These are phyloP conservation scores for Heliconius congener DNA, from an alignment of 1,140 invertebrate species.

Conservation along the genomic window DNA sequence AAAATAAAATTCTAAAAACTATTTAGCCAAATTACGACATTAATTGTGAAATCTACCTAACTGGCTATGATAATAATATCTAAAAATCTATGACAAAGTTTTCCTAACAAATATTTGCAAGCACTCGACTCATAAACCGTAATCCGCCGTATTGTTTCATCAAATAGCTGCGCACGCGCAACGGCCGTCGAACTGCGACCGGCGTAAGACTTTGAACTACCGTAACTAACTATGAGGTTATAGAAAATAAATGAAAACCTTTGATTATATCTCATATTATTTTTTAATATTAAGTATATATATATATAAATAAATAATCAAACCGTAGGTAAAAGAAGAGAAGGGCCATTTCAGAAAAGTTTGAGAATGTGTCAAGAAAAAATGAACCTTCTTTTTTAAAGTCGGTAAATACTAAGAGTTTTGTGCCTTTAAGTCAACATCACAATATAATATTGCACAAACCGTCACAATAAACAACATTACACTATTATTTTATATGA, in stretches of 20 bases:
- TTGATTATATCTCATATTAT: too few relatives aligned
- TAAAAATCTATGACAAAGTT: neutral
- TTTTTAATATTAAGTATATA: too few relatives aligned
- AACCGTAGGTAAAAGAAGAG: too few relatives aligned
- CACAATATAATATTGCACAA: constrained; percentile 30
- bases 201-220: constrained; percentile 40
- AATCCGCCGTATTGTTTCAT: constrained; percentile 21
- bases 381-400: neutral
- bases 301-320: too few relatives aligned
- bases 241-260: neutral
- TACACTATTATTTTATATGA: constrained; percentile 33
- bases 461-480: constrained; percentile 33
- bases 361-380: too few relatives aligned
- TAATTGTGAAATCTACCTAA: too few relatives aligned
- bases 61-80: neutral
- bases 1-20: too few relatives aligned
- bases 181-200: constrained; percentile 50
- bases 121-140: constrained; percentile 7
- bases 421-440: constrained; percentile 16
- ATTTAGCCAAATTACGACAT: too few relatives aligned
- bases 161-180: constrained; percentile 18
- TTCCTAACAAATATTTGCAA: constrained; percentile 6
- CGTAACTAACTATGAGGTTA: neutral
- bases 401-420: neutral
- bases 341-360: too few relatives aligned